Base-by-base conservation (phyloP, 2,113 vertebrate genomes). In the Crypturellus undulatus region DNA sequence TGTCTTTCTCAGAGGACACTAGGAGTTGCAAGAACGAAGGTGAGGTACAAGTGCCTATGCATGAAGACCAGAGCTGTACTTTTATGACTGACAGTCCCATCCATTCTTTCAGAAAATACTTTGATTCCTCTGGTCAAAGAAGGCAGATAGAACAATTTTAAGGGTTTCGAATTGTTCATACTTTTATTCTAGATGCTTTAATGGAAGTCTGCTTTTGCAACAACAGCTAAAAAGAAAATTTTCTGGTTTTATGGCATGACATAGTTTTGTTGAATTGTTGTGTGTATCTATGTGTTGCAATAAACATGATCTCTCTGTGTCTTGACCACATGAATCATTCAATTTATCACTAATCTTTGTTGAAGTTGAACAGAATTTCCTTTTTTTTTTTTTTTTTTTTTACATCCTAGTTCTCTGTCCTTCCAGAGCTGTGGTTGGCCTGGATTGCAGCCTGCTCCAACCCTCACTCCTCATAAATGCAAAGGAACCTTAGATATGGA, bases 331-430 rank as follows among this genome's bases (percentile, higher is more conserved):
- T 9, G 7, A 85, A 77, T 83, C 49, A 93, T 80, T 91, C 18
- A 45, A 88, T 90, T 94, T 93, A 64, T 80, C 56, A 42, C 8
- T 93, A 75, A 64, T 86, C 68, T 64, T 12, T 71, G 24, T 42
- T 75, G 76, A 56, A 91, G 30, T 76, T 77, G 43, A 93, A 88
- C 3, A 34, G 15, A 75, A 49, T 77, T 94, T 77, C 30, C 69
- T 79, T 85, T 34, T 84, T 95, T 96, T 73, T 42, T 84, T 95
- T 96, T 73, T 42, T 42, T 42, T 42, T 43, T 43, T 49, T 49
- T 49, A 49, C 21, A 49, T 22, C 9, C 4, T 26, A 1, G 0
- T 80, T 83, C 25, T 36, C 20, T 13, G 24, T 70, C 10, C 26
- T 94, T 13, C 36, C 67, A 36, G 42, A 71, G n/a, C 60, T 86